Evolutionary conservation across 2,113 vertebrate species (phyloP).

Genomic region (Tonatia bakeri): DNA sequence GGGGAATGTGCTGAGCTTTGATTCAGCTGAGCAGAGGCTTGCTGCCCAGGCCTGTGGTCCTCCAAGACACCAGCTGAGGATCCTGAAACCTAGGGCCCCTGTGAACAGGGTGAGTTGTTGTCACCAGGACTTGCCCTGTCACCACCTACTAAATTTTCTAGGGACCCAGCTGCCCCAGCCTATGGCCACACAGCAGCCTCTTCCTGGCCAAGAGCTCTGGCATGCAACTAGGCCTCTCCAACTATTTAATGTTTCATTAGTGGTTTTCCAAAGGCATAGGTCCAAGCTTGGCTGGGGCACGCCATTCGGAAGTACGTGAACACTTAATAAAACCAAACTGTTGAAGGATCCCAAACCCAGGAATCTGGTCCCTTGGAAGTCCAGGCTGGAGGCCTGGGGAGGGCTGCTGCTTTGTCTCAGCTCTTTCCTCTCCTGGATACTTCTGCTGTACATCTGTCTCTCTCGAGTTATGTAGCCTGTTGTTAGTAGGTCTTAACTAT

Average conservation of each 20-base stretch:
- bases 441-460: neutral
- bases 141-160: conserved; percentile 66
- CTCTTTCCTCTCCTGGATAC: neutral
- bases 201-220: conserved; percentile 52
- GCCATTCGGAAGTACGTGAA: conserved; percentile 29
- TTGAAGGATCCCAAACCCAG: conserved; percentile 54
- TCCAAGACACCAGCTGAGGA: neutral
- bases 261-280: conserved; percentile 58
- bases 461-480: neutral
- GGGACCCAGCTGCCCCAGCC: conserved; percentile 24
- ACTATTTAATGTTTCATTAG: conserved; percentile 52
- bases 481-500: neutral
- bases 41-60: neutral
- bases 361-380: conserved; percentile 39
- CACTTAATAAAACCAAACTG: conserved; percentile 66
- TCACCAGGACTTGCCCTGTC: conserved; percentile 57
- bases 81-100: neutral
- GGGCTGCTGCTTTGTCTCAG: neutral
- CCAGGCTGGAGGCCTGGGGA: neutral
- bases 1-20: conserved; percentile 21
- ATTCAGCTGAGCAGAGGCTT: neutral
- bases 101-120: conserved; percentile 27
- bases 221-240: conserved; percentile 23
- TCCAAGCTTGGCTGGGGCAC: conserved; percentile 51
- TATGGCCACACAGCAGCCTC: conserved; percentile 21